Evolutionary conservation across 2,888 invertebrate species (phyloP).

Genomic region (Encarsia formosa): DNA sequence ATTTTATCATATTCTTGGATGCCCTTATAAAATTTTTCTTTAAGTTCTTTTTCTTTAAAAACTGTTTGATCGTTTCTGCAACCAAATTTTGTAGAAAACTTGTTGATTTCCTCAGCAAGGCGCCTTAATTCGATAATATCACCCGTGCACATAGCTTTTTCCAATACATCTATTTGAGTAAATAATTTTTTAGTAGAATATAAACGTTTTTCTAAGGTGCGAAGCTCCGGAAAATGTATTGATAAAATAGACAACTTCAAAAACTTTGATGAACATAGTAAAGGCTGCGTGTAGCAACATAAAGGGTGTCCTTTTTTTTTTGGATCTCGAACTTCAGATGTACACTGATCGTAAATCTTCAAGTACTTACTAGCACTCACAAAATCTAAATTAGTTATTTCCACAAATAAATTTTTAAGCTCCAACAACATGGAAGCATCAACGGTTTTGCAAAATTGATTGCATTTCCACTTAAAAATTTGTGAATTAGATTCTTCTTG

Average conservation of each 20-base stretch:
- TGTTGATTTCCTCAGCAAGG: neutral
- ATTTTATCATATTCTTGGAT: neutral
- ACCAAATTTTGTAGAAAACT: too few species aligned
- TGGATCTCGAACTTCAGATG: neutral
- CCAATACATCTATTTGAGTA: neutral
- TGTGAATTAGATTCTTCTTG: neutral
- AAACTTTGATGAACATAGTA: slow-evolving; percentile 3
- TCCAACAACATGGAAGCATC: slow-evolving; percentile 1
- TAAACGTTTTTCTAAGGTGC: neutral
- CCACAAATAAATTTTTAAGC: slow-evolving; percentile 1
- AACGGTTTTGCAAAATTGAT: neutral
- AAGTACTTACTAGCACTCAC: neutral
- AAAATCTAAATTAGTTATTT: neutral
- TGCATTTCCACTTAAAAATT: neutral
- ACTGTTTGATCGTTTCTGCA: too few species aligned
- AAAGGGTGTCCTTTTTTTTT: neutral
- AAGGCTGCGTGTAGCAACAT: slow-evolving; percentile 1
- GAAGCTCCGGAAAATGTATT: neutral
- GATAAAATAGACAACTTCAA: slow-evolving; percentile 1
- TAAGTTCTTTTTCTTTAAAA: neutral
- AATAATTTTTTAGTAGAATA: neutral
- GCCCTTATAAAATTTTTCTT: neutral
- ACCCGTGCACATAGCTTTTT: neutral
- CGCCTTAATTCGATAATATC: neutral
- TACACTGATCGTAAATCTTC: neutral